phyloP scores from a whole-genome alignment of 2,797 vertebrate genomes.

The Peromyscus attwateri region DNA sequence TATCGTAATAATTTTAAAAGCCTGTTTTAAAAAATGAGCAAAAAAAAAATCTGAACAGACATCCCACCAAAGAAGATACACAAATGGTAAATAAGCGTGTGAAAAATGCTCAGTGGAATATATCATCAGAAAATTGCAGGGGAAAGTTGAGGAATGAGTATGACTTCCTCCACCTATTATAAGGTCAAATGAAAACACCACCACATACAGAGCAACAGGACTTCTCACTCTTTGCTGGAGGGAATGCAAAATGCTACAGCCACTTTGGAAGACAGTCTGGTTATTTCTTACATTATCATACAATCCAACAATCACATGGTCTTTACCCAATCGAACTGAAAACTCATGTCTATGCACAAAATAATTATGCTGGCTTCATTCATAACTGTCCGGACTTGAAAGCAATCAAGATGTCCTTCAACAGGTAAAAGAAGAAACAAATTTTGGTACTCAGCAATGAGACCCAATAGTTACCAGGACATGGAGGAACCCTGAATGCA shows the following conservation, averaged over 20 bases:
- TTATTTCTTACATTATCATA: slow-evolving; percentile 3
- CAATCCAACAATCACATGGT: background rate
- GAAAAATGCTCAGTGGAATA: background rate
- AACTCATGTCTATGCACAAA: background rate
- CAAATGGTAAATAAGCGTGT: background rate
- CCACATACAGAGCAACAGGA: background rate
- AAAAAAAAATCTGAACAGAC: slow-evolving; percentile 21
- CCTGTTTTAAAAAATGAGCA: background rate
- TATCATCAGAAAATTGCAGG: background rate
- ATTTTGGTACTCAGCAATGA: background rate
- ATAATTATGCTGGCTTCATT: background rate
- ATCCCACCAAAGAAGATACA: slow-evolving; percentile 7
- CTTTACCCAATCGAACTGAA: slow-evolving; percentile 35
- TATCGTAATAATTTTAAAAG: slow-evolving; percentile 1
- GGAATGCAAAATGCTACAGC: background rate
- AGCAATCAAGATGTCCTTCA: background rate
- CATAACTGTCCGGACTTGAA: slow-evolving; percentile 46
- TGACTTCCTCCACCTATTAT: background rate
- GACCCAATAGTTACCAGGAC: background rate
- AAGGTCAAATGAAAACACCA: background rate
- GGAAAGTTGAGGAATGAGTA: background rate
- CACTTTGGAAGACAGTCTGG: background rate
- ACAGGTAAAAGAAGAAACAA: background rate
- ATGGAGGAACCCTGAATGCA: background rate
- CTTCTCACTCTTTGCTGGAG: background rate